Conservation (phyloP, 2,888 invertebrate species). For the Nomada flava region DNA sequence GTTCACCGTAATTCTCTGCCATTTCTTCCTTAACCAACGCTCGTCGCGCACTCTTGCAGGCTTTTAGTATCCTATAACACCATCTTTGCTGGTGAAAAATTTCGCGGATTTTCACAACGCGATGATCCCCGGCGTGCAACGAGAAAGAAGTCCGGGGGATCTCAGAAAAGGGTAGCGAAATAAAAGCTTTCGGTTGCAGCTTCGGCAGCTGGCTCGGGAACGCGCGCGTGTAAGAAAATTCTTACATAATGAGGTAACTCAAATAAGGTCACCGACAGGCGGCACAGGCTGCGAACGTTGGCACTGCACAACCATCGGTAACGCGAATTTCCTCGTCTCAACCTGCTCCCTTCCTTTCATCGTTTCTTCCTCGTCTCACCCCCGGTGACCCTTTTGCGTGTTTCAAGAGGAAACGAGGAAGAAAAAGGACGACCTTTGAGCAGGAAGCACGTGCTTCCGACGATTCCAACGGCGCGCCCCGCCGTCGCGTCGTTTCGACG, state of each 20-base stretch:
- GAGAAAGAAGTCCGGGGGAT: not conserved
- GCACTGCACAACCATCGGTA: not conserved
- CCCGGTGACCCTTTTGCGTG: slow-evolving; percentile 13
- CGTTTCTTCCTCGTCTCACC: slow-evolving; percentile 19
- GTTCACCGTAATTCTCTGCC: not conserved
- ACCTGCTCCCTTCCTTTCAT: not conserved
- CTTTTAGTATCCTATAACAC: not conserved
- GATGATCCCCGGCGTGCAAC: not conserved
- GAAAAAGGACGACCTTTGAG: slow-evolving; percentile 44
- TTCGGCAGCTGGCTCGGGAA: not conserved
- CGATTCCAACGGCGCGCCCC: slow-evolving; percentile 68
- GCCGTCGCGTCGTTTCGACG: slow-evolving; percentile 69
- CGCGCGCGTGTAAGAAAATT: slow-evolving; percentile 13
- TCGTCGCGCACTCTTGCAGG: no score
- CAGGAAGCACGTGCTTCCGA: slow-evolving; percentile 71
- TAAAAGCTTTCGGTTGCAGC: not conserved
- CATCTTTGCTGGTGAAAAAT: not conserved
- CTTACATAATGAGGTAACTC: slow-evolving; percentile 33
- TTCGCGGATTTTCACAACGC: not conserved
- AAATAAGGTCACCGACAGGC: slow-evolving; percentile 32
- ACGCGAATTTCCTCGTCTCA: slow-evolving; percentile 19
- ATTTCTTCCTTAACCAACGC: not conserved
- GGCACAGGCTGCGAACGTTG: slow-evolving; percentile 10
- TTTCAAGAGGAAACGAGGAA: no score
- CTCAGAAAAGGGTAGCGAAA: not conserved